Evolutionary conservation across 2,888 invertebrate species (phyloP), one percentile per base, ranked within the genome.

Genomic region (Pelosia muscerda): DNA sequence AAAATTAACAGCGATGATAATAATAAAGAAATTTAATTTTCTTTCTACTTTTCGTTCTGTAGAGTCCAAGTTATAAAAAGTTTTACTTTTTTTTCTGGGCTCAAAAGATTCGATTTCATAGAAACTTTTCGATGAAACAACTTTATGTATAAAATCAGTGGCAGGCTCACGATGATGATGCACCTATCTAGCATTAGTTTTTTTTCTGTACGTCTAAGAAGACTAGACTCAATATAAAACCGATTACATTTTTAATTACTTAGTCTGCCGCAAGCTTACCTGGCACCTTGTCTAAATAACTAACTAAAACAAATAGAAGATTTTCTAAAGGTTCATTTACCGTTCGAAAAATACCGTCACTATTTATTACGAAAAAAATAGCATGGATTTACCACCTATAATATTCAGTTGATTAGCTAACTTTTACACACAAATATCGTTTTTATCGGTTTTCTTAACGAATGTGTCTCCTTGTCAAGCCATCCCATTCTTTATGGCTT

Each of bases 311-410:
- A 53, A 54, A 23, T 54, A 23, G 9, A 23, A 15, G 25, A 55
- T 62, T 62, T 42, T 61, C 19, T 42, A n/a, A 61, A 61, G 11
- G 28, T 34, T 25, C 56, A 11, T 65, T 23, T 25, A 19, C 9
- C n/a, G 8, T 8, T 19, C n/a, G 19, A n/a, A 19, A 6, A 19
- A 49, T n/a, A 0, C 49, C 2, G 19, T 49, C 19, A 6, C 19
- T 49, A 0, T 42, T 19, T 42, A 42, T 19, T 38, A 15, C 42
- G 19, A 8, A 19, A 19, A 19, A 38, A 38, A 38, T 2, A n/a
- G n/a, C 15, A 38, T 38, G 6, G 19, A 1, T 6, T 19, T 42
- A 15, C 8, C 6, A 49, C 8, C n/a, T n/a, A 8, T n/a, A 8
- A 49, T n/a, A n/a, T n/a, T 49, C 8, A 19, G 49, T 49, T 49